Conservation (phyloP, 2,113 vertebrate species). For the Hipposideros armiger region DNA sequence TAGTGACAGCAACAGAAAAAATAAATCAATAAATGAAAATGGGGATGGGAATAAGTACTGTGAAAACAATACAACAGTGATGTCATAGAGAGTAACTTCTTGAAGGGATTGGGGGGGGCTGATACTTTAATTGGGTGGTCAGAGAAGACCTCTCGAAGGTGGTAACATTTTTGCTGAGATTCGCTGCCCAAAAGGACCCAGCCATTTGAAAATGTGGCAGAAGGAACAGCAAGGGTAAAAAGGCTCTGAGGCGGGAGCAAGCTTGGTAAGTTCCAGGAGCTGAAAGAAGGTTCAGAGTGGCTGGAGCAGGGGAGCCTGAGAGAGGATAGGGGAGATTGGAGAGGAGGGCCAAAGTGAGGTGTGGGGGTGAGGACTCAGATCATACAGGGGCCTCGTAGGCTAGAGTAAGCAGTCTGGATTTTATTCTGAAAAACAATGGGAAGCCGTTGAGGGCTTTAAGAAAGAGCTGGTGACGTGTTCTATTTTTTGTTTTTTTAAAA, state of each 20-base stretch:
- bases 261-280: neutral
- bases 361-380: neutral
- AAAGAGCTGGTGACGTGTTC: neutral
- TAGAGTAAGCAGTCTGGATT: neutral
- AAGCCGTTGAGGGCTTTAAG: neutral
- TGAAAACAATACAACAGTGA: neutral
- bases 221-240: neutral
- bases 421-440: neutral
- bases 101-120: neutral
- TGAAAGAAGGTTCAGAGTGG: neutral
- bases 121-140: neutral
- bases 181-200: neutral
- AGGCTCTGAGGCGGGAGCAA: neutral
- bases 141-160: neutral
- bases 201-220: slow-evolving; percentile 31
- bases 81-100: neutral
- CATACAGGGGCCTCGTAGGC: neutral
- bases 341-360: neutral
- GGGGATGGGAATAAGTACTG: neutral
- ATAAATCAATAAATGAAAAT: neutral
- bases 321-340: neutral
- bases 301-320: neutral
- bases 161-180: slow-evolving; percentile 34
- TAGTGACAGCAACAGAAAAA: neutral
- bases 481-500: neutral